Base-by-base conservation (phyloP, 2,888 invertebrate species). In the Automeris io region DNA sequence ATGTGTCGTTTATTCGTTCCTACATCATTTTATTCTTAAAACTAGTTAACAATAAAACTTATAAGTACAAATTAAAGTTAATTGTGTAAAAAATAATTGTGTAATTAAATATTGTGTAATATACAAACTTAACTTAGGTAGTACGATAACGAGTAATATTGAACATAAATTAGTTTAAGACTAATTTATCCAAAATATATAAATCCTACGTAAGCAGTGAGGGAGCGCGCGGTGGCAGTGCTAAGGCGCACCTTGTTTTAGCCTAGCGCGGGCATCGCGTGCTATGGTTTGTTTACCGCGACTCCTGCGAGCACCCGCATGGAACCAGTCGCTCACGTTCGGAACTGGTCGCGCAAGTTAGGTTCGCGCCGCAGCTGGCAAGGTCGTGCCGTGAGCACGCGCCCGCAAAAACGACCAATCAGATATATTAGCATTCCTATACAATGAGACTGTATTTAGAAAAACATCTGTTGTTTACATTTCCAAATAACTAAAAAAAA, bases 281-380 rank as follows among this genome's bases (percentile, higher is more conserved):
- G 77, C 70, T 66, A 47, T 53, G 61, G 70, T 79, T 79, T 82
- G 77, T 80, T 80, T 82, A 76, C 72, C 56, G 69, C 60, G 55
- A 54, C 47, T 45, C 51, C 42, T 41, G 41, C 42, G 16, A 37
- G 40, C 38, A 40, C 46, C 45, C 21, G 16, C n/a, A n/a, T n/a
- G n/a, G 35, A 47, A 24, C 43, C 38, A 29, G 43, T 53, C 50
- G 49, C 42, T 46, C 40, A 52, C 54, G 57, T 42, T 60, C 51
- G 54, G 57, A 78, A 82, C 82, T 74, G 71, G 85, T 81, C 68
- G 61, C 53, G 66, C 80, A 56, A 65, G 77, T 79, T 74, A 61
- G 61, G 61, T 56, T 36, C 61, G 55, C 61, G 57, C 8, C 65
- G 64, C 72, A 66, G 72, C 70, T 64, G 79, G 75, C 85, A 83